Conservation (phyloP, 2,888 invertebrate species). For the Epistrophella euchroma region DNA sequence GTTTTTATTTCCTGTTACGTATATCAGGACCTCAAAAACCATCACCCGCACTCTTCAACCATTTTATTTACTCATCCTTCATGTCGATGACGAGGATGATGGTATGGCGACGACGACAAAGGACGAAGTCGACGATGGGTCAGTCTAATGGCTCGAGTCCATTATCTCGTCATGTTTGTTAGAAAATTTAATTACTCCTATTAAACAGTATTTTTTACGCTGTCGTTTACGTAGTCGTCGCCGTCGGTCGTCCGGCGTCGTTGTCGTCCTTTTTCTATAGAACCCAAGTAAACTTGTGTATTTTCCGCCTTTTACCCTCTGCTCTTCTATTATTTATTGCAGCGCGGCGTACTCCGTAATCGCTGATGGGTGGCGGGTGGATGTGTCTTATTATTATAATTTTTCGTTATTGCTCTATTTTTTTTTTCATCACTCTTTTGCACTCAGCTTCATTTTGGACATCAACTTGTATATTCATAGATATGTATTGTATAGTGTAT, state of each 20-base stretch:
- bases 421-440: constrained; percentile 61
- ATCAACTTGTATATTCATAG: constrained; percentile 23
- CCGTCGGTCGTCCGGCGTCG: too few species aligned
- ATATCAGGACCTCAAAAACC: constrained; percentile 21
- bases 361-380: constrained; percentile 27
- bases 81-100: not conserved
- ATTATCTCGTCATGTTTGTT: constrained; percentile 84
- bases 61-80: constrained; percentile 69
- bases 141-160: constrained; percentile 82
- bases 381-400: constrained; percentile 76
- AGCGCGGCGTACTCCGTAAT: constrained; percentile 49
- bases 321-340: constrained; percentile 60
- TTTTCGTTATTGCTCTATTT: constrained; percentile 72
- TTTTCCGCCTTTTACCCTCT: constrained; percentile 51
- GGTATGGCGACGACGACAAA: not conserved
- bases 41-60: constrained; percentile 35
- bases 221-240: constrained; percentile 60
- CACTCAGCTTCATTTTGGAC: constrained; percentile 63
- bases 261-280: constrained; percentile 26
- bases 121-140: constrained; percentile 51
- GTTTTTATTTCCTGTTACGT: constrained; percentile 5
- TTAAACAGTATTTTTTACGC: constrained; percentile 77
- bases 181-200: constrained; percentile 83
- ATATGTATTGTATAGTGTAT: not conserved
- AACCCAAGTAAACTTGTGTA: constrained; percentile 4